Evolutionary conservation across 2,797 vertebrate genomes (phyloP).

Genomic region (Mycteria americana): DNA sequence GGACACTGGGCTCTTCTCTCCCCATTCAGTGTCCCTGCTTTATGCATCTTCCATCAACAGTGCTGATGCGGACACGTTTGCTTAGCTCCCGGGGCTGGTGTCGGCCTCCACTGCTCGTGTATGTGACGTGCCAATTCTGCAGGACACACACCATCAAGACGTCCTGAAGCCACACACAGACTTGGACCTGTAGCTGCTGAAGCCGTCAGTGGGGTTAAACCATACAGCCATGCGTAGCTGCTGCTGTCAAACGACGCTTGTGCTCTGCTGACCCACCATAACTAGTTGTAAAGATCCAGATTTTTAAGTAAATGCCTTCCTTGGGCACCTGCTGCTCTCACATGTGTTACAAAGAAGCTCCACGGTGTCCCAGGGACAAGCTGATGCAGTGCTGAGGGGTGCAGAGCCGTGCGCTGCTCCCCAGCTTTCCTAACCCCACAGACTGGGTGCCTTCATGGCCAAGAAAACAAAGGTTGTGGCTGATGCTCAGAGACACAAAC

Average conservation of each 20-base stretch:
- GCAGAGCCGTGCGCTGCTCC: neutral
- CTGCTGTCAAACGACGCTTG: neutral
- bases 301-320: neutral
- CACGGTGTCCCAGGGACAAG: rapidly evolving
- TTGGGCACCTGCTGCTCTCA: neutral
- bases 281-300: neutral
- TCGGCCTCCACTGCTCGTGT: neutral
- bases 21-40: rapidly evolving
- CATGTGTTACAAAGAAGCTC: rapidly evolving
- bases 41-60: neutral
- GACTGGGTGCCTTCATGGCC: neutral
- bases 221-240: rapidly evolving
- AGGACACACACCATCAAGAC: neutral
- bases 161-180: neutral
- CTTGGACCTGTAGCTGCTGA: neutral
- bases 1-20: neutral
- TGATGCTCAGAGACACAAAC: neutral
- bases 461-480: neutral
- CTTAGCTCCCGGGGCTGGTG: neutral
- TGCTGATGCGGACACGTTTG: neutral
- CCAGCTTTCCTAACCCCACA: neutral
- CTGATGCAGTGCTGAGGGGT: neutral
- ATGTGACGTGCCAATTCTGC: rapidly evolving
- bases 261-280: neutral
- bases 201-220: neutral